Base-by-base conservation (phyloP, 2,113 vertebrate species). In the Paramisgurnus dabryanus region DNA sequence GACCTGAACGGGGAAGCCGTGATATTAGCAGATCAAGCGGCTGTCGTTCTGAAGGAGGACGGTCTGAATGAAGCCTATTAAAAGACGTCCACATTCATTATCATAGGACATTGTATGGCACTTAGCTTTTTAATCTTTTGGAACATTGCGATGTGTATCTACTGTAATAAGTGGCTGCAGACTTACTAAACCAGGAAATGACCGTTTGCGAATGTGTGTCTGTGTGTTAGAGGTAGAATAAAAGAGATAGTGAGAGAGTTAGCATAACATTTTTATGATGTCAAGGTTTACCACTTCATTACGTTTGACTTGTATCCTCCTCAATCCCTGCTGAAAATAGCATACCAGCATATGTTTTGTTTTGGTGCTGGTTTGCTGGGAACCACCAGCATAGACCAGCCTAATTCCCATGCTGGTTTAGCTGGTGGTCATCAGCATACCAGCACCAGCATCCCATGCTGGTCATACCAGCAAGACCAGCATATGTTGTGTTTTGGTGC, bases 81-180 rank as follows among this genome's bases (percentile, higher is more conserved):
- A 89, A 91, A 90, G 67, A 89, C 72, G 58, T 87, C 85, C 87
- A 84, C 83, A 77, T 85, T 91, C 87, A 93, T 92, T 92, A 88
- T 61, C 89, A 87, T 89, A 89, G 90, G 84, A 91, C 84, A 88
- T 83, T 89, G 84, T 68, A 82, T 80, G 83, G 85, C 85, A 90
- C 85, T 89, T 90, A 87, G 83, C 88, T 88, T 87, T 84, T 86
- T 91, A 90, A 92, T 92, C 87, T 89, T 83, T 79, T 39, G 77
- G 77, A 88, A 86, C 83, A 82, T 83, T 60, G 82, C 72, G 84
- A 90, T 90, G 78, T 85, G 88, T 86, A 92, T 90, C 89, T 87
- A 70, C 71, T 41, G 64, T 39, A 69, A 87, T 39, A 78, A 71
- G 72, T 80, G 71, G 57, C 77, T 67, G 76, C 58, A 77, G 82